Evolutionary conservation across 2,113 vertebrate species (phyloP), one percentile per base, ranked within the genome.

Genomic region (Anoplopoma fimbria): DNA sequence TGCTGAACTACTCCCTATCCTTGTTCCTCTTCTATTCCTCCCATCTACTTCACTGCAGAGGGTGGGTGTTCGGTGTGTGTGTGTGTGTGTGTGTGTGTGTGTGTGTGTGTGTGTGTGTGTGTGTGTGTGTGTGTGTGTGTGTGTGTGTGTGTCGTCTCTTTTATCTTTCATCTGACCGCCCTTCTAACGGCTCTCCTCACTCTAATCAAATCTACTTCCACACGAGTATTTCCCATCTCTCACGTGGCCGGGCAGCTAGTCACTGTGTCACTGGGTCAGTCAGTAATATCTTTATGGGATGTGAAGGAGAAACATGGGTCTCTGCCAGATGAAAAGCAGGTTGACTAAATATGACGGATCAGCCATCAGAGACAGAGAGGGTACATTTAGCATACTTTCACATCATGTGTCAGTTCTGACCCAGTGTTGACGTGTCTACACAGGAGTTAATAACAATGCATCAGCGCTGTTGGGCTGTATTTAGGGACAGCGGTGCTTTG

Each of bases 261-360:
- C 69, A 83, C 75, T 65, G 62, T 90, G 90, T 88, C 86, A 91
- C 40, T 84, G 84, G 87, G 90, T 91, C 87, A 70, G 38, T 8
- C 55, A 6, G 17, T 91, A 84, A 92, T 88, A 87, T 84, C 82
- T 89, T 90, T 62, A 85, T 68, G 34, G 73, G 81, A 77, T 4
- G 23, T 58, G 87, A 77, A 71, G 40, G 55, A 81, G 83, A 75
- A 72, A 40, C 65, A 17, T 9, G 80, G 77, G 77, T 63, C 85
- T 38, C 38, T 64, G 45, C 61, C 29, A 45, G 78, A 81, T 83
- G 81, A 81, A 87, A 12, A 77, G 76, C 73, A 63, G 80, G 53
- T 47, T 69, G 61, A 88, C 58, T 77, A 55, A 77, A 47, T 60
- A 36, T 67, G 63, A 65, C 38, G 51, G 58, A 79, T 87, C 51